These are phyloP conservation scores for Anomalospiza imberbis DNA, from an alignment of 2,797 vertebrate species.

Conservation along the genomic window DNA sequence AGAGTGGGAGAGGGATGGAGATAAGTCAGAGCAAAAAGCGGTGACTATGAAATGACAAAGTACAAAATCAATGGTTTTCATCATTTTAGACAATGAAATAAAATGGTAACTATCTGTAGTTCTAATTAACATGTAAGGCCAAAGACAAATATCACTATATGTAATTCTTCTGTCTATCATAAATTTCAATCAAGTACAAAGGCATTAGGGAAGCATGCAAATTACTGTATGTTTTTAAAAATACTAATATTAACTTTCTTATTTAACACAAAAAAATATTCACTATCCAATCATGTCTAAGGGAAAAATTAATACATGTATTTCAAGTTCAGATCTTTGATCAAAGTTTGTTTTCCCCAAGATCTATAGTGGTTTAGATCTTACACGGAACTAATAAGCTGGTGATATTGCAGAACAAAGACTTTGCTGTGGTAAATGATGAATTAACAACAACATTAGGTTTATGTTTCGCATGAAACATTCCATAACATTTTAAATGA, in stretches of 20 bases:
- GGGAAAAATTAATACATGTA: not conserved
- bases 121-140: conserved; percentile 64
- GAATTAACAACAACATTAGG: conserved; percentile 14
- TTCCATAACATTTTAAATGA: not conserved
- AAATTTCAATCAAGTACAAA: conserved; percentile 56
- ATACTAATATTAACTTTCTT: conserved; percentile 34
- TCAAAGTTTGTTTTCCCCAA: not conserved
- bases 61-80: conserved; percentile 18
- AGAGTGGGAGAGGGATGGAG: not conserved
- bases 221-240: conserved; percentile 20
- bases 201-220: conserved; percentile 25
- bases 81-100: not conserved
- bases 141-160: conserved; percentile 51
- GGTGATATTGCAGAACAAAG: not conserved
- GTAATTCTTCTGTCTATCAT: conserved; percentile 45
- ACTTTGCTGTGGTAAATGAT: not conserved
- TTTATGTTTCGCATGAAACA: not conserved
- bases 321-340: conserved; percentile 13
- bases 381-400: conserved; percentile 3
- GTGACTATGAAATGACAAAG: not conserved
- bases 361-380: not conserved
- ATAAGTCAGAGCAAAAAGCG: not conserved
- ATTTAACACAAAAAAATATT: conserved; percentile 30
- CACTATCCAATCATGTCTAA: not conserved
- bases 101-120: not conserved